These are phyloP conservation scores for Callorhinus ursinus DNA, from an alignment of 2,113 vertebrate species.

Conservation along the genomic window DNA sequence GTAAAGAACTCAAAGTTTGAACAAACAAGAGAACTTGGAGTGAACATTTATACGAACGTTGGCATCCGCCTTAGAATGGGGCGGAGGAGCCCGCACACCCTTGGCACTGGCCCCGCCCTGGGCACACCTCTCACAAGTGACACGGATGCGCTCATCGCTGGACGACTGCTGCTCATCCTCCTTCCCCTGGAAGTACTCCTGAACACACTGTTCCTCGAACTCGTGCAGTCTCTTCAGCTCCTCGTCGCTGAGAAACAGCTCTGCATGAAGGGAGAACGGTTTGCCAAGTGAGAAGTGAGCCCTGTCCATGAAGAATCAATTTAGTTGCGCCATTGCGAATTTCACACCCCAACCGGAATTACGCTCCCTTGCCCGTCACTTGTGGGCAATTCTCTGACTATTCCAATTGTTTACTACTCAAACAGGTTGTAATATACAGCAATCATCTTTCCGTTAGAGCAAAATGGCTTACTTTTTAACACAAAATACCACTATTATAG, in stretches of 20 bases:
- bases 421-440: neutral
- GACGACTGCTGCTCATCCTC: conserved; percentile 96
- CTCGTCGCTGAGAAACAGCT: conserved; percentile 95
- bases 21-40: no score
- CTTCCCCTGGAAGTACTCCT: conserved; percentile 96
- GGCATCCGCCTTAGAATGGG: rapidly evolving
- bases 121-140: conserved; percentile 95
- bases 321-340: neutral
- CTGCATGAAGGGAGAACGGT: conserved; percentile 81
- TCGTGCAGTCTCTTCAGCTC: conserved; percentile 96
- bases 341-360: neutral
- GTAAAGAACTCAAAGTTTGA: neutral
- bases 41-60: no score
- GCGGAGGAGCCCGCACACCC: rapidly evolving
- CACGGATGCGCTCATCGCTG: conserved; percentile 95
- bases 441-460: neutral
- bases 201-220: conserved; percentile 97
- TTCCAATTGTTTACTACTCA: no score
- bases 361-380: neutral
- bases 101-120: rapidly evolving
- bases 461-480: neutral
- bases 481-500: neutral
- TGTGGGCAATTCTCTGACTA: neutral
- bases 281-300: neutral
- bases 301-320: rapidly evolving